Evolutionary conservation across 1,140 invertebrate species (phyloP).

Genomic region (Ctenoplectra terminalis): DNA sequence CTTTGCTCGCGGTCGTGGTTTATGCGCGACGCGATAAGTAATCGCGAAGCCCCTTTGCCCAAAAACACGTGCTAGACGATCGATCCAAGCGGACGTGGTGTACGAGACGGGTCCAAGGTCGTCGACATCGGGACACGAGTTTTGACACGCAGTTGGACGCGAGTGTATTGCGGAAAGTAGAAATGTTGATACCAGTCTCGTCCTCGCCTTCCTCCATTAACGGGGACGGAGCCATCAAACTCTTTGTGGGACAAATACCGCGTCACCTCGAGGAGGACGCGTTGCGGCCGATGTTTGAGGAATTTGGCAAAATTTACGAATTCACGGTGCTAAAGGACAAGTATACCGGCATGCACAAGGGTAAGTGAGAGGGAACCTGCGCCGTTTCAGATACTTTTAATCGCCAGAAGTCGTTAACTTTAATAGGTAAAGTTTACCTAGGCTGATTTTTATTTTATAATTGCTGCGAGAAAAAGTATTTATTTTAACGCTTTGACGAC

Average conservation of each 20-base stretch:
- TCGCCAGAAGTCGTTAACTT: too few relatives aligned
- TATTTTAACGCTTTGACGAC: too few relatives aligned
- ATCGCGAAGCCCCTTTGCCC: slow-evolving; percentile 39
- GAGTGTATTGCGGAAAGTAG: neutral
- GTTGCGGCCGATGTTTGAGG: slow-evolving; percentile 94
- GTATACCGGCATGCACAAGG: slow-evolving; percentile 97
- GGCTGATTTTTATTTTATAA: too few relatives aligned
- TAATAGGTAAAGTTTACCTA: too few relatives aligned
- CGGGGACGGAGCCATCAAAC: slow-evolving; percentile 87
- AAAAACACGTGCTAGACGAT: slow-evolving; percentile 40
- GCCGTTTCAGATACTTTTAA: too few relatives aligned
- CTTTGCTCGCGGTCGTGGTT: slow-evolving; percentile 49
- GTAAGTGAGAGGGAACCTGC: slow-evolving; percentile 81
- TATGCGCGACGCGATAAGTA: slow-evolving; percentile 56
- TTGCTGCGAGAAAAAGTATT: too few relatives aligned
- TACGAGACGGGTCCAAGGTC: slow-evolving; percentile 11
- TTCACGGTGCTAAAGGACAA: slow-evolving; percentile 96
- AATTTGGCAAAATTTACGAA: slow-evolving; percentile 97
- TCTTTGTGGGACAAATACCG: slow-evolving; percentile 97
- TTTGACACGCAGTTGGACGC: neutral
- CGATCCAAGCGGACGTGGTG: neutral
- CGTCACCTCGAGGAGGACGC: slow-evolving; percentile 95
- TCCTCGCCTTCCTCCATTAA: slow-evolving; percentile 64
- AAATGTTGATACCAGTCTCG: slow-evolving; percentile 73
- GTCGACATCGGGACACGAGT: slow-evolving; percentile 21